Conservation (phyloP, 2,888 invertebrate species). For the Pediacus dermestoides region DNA sequence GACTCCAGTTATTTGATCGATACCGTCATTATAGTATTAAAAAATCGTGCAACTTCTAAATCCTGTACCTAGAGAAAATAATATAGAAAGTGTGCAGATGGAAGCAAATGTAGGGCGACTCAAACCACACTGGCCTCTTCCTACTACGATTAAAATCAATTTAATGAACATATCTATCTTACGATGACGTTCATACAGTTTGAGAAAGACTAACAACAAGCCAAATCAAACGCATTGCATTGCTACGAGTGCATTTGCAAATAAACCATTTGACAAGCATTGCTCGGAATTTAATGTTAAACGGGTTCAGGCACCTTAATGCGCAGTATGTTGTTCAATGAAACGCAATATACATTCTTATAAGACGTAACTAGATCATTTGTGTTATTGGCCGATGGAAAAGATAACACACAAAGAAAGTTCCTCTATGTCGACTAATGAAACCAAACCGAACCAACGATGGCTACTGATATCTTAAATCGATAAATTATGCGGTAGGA, state of each 20-base stretch:
- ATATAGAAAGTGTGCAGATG: conserved; percentile 21
- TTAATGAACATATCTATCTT: conserved; percentile 22
- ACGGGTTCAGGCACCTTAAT: conserved; percentile 8
- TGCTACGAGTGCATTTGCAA: conserved; percentile 4
- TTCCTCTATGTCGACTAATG: no score
- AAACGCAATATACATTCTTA: conserved; percentile 8
- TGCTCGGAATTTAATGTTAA: conserved; percentile 9
- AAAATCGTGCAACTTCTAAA: no score
- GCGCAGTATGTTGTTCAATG: conserved; percentile 9
- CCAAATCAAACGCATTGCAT: no score
- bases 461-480: no score
- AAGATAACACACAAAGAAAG: no score
- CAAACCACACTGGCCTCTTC: conserved; percentile 17
- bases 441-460: no score
- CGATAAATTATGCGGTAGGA: no score
- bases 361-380: conserved; percentile 8
- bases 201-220: no score
- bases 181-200: conserved; percentile 19
- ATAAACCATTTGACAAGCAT: conserved; percentile 8
- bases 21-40: no score
- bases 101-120: conserved; percentile 17
- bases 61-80: conserved; percentile 9
- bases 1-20: no score
- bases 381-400: conserved; percentile 5
- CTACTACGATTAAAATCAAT: conserved; percentile 19